Conservation (phyloP, 2,797 vertebrate species). For the Pristis pectinata region DNA sequence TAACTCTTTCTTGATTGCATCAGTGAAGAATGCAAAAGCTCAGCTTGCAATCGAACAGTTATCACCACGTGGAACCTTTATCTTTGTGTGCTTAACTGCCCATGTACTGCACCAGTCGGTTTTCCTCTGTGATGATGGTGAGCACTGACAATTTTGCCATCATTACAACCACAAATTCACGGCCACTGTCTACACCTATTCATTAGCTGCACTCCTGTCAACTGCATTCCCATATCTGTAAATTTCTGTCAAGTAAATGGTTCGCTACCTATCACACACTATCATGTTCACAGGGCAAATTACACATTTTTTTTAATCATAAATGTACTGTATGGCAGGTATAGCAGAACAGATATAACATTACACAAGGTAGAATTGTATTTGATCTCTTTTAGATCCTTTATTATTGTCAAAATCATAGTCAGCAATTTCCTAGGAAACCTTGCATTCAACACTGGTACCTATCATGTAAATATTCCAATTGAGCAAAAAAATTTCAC, state of each 20-base stretch:
- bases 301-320: constrained; percentile 12
- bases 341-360: constrained; percentile 25
- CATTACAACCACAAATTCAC: too few species aligned
- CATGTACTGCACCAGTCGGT: too few species aligned
- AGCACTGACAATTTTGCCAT: too few species aligned
- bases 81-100: too few species aligned
- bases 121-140: too few species aligned
- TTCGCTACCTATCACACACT: constrained; percentile 33
- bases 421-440: neutral
- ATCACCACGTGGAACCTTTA: too few species aligned
- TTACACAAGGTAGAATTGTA: constrained; percentile 12
- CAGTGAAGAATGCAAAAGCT: too few species aligned
- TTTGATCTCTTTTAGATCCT: constrained; percentile 30
- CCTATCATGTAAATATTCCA: constrained; percentile 2
- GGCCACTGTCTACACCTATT: neutral
- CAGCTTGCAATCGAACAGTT: too few species aligned
- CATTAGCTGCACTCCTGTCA: constrained; percentile 29
- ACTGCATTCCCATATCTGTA: neutral
- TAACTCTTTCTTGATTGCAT: too few species aligned
- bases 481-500: neutral
- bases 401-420: constrained; percentile 18
- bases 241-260: constrained; percentile 34
- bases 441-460: neutral
- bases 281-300: constrained; percentile 35
- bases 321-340: constrained; percentile 27